Evolutionary conservation across 1,140 invertebrate species (phyloP), one percentile per base, ranked within the genome.

Genomic region (Thaumatotibia leucotreta): DNA sequence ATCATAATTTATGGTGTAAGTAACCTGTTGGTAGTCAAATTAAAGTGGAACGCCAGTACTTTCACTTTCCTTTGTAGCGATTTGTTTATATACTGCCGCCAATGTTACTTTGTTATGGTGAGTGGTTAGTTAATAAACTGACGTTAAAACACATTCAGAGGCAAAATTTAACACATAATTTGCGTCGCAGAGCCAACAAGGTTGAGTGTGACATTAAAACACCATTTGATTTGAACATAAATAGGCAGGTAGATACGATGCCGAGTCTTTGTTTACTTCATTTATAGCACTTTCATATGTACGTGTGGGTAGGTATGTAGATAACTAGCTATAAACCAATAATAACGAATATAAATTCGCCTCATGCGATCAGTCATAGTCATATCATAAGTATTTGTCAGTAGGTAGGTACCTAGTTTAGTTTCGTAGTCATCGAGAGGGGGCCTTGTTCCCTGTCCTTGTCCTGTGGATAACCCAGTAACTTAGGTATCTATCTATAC

Each of bases 31-130:
- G 14, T 39, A 14, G n/a, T 45, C 39, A 45, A 17, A 45, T 8
- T 63, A n/a, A 27, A 58, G 24, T 27, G 17, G 52, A 58, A 52
- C 22, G 50, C n/a, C 50, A n/a, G 24, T 27, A 31, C 52, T 58
- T 58, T 58, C 52, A 58, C 52, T 58, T 58, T 58, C 11, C 50
- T 54, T 24, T n/a, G 24, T 31, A 24, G 29, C 24, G 52, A 58
- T 24, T 58, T 58, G 24, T 58, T 58, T 58, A 58, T 14, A 31
- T 58, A 54, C n/a, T 27, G n/a, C 24, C 23, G n/a, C 24, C 23
- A 14, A 54, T 27, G 11, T 17, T 29, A 58, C 24, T 14, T 58
- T 24, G 50, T 54, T 54, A 27, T 14, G 4, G 35, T 39, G 11
- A 0, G 14, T 35, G n/a, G 33, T n/a, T 35, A 9, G n/a, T 35